These are phyloP conservation scores for Drosophila birchii DNA, from an alignment of 2,888 invertebrate genomes.

Conservation along the genomic window DNA sequence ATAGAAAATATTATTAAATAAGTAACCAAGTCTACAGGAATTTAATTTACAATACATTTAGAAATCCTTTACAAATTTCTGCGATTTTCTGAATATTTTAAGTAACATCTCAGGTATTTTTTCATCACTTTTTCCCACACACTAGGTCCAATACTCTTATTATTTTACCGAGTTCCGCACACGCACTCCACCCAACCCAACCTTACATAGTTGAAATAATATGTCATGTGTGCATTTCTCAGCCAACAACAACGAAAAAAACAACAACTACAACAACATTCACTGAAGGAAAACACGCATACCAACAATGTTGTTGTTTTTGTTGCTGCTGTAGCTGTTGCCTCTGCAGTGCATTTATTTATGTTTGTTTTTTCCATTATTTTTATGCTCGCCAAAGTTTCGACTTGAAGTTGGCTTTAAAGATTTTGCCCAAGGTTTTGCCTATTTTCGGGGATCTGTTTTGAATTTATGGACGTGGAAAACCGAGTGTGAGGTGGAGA, in stretches of 20 bases:
- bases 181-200: slow-evolving; percentile 1
- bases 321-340: slow-evolving; percentile 1
- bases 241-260: slow-evolving; percentile 44
- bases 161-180: not conserved
- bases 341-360: slow-evolving; percentile 49
- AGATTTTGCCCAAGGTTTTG: slow-evolving; percentile 31
- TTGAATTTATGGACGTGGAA: slow-evolving; percentile 58
- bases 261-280: slow-evolving; percentile 35
- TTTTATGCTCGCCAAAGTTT: slow-evolving; percentile 34
- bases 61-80: too few relatives aligned
- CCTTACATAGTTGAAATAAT: slow-evolving; percentile 57
- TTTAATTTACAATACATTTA: not conserved
- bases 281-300: slow-evolving; percentile 33
- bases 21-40: not conserved
- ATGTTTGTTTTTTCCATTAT: slow-evolving; percentile 35
- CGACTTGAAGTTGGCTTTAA: slow-evolving; percentile 33
- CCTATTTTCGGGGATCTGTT: slow-evolving; percentile 53
- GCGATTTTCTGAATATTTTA: not conserved
- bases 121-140: not conserved
- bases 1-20: not conserved
- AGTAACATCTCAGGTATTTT: not conserved
- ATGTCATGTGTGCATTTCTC: slow-evolving; percentile 75
- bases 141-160: slow-evolving; percentile 2
- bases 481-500: slow-evolving; percentile 31
- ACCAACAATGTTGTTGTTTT: slow-evolving; percentile 1